Base-by-base conservation (phyloP, 2,797 vertebrate genomes). In the Glyptemys insculpta region DNA sequence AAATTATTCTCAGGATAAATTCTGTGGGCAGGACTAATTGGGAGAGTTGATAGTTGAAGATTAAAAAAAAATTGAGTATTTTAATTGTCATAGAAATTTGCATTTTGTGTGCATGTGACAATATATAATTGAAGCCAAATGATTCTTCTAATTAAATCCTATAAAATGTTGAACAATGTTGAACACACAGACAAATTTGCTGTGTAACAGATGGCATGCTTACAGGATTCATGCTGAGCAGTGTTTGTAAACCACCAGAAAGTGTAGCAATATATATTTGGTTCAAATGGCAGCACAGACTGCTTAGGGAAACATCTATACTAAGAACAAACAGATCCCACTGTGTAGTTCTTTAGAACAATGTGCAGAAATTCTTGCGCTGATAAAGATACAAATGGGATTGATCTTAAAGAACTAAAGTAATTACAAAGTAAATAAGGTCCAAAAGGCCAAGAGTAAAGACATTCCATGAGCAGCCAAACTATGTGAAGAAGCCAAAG, bases 31-130 rank as follows among this genome's bases (percentile, higher is more conserved):
- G 5, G 14, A 18, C 5, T 27, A 78, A 27, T 31, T 78, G 49
- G 27, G 74, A 78, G 8, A 78, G 3, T 3, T 23, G 65, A 72
- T 23, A 72, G 37, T 23, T 78, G 74, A 78, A 47, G 12, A 49
- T 34, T 85, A 62, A 91, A 91, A 79, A 68, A 68, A n/a, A n/a
- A 8, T n/a, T 5, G 65, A 72, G 16, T 37, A 19, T 68, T 84
- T 84, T 25, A 25, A 76, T 52, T 47, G 80, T 62, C 16, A 86
- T 25, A 94, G 83, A 92, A 92, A 86, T 0, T 0, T 49, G 53
- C 1, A 1, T 2, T 25, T 29, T 2, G 9, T 0, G 0, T 50
- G 53, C 68, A 62, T 62, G 31, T 62, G 57, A 90, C 93, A 4
- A 15, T n/a, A 87, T 90, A 83, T 27, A 87, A 23, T 4, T 49